Conservation (phyloP, 2,113 vertebrate species). For the Crotalus helleri region DNA sequence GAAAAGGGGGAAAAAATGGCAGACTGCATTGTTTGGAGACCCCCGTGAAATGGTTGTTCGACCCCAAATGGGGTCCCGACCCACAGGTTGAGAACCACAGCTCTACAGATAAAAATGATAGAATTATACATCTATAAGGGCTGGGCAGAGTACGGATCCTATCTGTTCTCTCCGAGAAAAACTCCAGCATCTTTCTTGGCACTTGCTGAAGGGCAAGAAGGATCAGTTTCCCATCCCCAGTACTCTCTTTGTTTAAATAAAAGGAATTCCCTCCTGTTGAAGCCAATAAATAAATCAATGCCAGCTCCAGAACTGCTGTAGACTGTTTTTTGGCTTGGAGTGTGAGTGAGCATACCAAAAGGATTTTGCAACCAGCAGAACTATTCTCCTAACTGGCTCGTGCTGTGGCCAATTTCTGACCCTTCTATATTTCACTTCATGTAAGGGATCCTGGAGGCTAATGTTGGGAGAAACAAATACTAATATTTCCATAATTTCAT, state of each 20-base stretch:
- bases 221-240: background rate
- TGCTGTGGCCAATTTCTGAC: background rate
- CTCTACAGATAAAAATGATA: background rate
- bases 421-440: background rate
- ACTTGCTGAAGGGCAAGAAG: background rate
- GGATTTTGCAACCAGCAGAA: background rate
- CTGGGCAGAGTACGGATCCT: background rate
- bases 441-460: background rate
- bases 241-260: background rate
- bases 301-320: background rate
- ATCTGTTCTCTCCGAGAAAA: background rate
- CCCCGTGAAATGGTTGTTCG: too few species aligned
- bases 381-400: background rate
- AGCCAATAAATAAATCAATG: background rate
- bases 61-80: too few species aligned
- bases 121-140: background rate
- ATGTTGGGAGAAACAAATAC: background rate
- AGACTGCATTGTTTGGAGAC: too few species aligned
- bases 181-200: background rate
- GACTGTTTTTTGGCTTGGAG: background rate
- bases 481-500: background rate
- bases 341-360: background rate
- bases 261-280: background rate
- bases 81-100: too few species aligned
- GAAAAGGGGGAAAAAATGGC: too few species aligned